Evolutionary conservation across 2,888 invertebrate genomes (phyloP).

Genomic region (Ypsolopha scabrella): DNA sequence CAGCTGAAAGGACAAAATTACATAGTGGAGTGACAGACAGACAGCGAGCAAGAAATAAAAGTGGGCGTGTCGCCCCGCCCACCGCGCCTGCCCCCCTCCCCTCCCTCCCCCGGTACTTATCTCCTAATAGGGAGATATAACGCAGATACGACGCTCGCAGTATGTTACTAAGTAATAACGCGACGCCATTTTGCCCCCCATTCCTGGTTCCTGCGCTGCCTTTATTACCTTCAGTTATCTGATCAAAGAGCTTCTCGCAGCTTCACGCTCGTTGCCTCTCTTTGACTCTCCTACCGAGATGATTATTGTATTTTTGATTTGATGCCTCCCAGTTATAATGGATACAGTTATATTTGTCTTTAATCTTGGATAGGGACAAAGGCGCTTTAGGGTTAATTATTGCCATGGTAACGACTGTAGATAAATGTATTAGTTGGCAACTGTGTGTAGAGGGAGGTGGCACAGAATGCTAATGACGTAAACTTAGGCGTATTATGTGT

Average conservation of each 20-base stretch:
- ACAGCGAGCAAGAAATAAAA: neutral
- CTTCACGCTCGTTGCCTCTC: constrained; percentile 48
- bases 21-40: neutral
- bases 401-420: no score
- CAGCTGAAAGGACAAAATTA: no score
- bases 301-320: constrained; percentile 45
- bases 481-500: no score
- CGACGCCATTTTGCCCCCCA: constrained; percentile 63
- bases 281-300: constrained; percentile 50
- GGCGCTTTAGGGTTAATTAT: no score
- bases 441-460: no score
- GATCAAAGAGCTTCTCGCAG: constrained; percentile 57
- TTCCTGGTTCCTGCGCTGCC: constrained; percentile 48
- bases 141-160: constrained; percentile 54
- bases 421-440: no score
- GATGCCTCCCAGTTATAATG: constrained; percentile 16
- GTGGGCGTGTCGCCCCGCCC: constrained; percentile 65
- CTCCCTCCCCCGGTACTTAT: constrained; percentile 43
- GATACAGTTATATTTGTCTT: constrained; percentile 4
- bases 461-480: no score
- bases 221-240: constrained; percentile 46
- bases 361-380: no score
- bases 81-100: constrained; percentile 36
- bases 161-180: constrained; percentile 70
- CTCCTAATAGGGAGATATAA: constrained; percentile 61